Conservation (phyloP, 2,888 invertebrate species). For the Galeopsomyia nigrocyanea region DNA sequence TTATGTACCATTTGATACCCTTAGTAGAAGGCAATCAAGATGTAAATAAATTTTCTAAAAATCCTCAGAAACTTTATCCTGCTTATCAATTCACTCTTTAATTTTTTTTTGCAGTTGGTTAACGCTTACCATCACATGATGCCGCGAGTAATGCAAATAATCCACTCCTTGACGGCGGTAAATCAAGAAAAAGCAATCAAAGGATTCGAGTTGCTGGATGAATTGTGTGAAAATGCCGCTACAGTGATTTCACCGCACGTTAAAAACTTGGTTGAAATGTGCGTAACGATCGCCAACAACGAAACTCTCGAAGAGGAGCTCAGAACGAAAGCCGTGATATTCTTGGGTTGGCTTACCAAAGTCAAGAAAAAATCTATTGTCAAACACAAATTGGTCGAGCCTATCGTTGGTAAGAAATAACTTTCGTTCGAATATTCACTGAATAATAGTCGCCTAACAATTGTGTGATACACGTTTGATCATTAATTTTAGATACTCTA, state of each 20-base stretch:
- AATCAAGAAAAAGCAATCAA: slow-evolving; percentile 75
- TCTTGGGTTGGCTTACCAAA: slow-evolving; percentile 77
- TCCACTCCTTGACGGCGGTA: slow-evolving; percentile 72
- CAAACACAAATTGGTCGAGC: slow-evolving; percentile 80
- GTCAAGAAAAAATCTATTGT: slow-evolving; percentile 80
- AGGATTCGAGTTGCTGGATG: slow-evolving; percentile 77
- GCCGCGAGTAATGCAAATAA: slow-evolving; percentile 74
- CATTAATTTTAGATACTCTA: slow-evolving; percentile 71
- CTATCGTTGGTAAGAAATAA: slow-evolving; percentile 67
- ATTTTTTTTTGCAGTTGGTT: slow-evolving; percentile 67
- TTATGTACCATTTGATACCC: slow-evolving; percentile 77
- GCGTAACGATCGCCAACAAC: slow-evolving; percentile 75
- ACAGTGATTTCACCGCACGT: slow-evolving; percentile 76
- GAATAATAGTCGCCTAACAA: background rate
- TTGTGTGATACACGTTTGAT: background rate
- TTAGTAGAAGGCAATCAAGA: slow-evolving; percentile 76
- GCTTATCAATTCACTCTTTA: slow-evolving; percentile 25
- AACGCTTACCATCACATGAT: slow-evolving; percentile 75
- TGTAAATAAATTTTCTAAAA: slow-evolving; percentile 65
- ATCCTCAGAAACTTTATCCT: slow-evolving; percentile 22
- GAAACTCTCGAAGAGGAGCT: slow-evolving; percentile 73
- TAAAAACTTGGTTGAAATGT: slow-evolving; percentile 76
- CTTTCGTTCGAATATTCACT: background rate
- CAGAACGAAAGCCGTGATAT: slow-evolving; percentile 78
- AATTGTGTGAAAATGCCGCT: slow-evolving; percentile 76